Percentiles rank a stretch among this genome's conserved stretches.
Conservation (phyloP, 2,113 vertebrate genomes). For the Chelonoidis abingdonii region DNA sequence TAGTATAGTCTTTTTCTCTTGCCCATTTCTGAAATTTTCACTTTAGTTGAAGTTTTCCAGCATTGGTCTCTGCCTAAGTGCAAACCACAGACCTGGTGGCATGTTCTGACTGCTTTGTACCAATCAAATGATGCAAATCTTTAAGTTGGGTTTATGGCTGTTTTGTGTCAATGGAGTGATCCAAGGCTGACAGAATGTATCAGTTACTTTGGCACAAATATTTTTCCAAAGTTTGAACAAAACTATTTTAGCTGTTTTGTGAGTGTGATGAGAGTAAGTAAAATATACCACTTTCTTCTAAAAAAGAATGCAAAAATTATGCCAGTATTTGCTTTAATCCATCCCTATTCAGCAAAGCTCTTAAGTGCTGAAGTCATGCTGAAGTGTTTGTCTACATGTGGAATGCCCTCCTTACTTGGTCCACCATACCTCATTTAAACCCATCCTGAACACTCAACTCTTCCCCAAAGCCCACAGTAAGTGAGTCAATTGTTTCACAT, state of each 20-base stretch:
- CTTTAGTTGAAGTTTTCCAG: background rate
- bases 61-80: background rate
- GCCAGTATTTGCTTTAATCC: background rate
- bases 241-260: background rate
- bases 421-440: background rate
- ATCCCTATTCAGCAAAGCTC: background rate
- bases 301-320: background rate
- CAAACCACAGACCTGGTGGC: background rate
- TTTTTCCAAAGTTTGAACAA: background rate
- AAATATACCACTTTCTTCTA: background rate
- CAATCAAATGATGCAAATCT: background rate
- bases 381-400: background rate
- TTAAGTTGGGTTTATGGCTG: background rate
- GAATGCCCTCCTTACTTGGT: background rate
- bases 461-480: background rate
- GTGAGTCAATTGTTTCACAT: background rate
- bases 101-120: background rate
- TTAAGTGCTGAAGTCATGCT: background rate
- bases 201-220: background rate
- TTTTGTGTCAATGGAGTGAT: background rate
- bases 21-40: background rate
- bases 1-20: background rate
- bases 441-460: background rate
- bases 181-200: background rate
- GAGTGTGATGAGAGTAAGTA: background rate